phyloP scores from a whole-genome alignment of 2,113 vertebrate species.

The Gymnarchus niloticus region DNA sequence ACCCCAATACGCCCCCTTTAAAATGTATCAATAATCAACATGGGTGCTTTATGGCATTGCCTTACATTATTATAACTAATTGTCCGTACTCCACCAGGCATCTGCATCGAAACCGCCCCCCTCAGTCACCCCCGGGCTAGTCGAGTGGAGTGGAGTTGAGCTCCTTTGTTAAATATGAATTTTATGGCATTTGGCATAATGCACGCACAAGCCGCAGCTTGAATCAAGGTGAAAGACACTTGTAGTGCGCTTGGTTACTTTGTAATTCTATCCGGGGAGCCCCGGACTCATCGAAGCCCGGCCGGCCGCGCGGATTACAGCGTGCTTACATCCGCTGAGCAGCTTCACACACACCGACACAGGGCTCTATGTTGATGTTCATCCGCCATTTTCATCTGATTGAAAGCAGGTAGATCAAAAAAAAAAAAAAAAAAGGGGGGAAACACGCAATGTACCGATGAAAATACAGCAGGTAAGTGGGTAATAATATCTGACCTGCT shows the following conservation, averaged over 20 bases:
- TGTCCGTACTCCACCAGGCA: background rate
- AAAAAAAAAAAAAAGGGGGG: background rate
- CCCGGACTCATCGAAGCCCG: background rate
- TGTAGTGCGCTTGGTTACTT: background rate
- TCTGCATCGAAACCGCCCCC: background rate
- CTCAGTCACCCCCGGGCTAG: background rate
- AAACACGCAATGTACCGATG: slow-evolving; percentile 36
- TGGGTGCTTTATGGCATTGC: background rate
- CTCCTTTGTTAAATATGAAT: slow-evolving; percentile 15
- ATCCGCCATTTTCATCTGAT: slow-evolving; percentile 67
- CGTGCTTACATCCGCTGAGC: slow-evolving; percentile 34
- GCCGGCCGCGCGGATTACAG: slow-evolving; percentile 27
- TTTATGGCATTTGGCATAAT: background rate
- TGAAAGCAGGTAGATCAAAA: slow-evolving; percentile 55
- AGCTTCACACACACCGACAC: slow-evolving; percentile 40
- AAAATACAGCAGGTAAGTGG: slow-evolving; percentile 57
- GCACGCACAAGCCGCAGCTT: background rate
- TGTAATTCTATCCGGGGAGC: background rate
- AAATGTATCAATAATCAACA: background rate
- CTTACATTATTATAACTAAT: background rate
- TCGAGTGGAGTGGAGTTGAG: background rate
- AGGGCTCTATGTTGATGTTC: slow-evolving; percentile 45
- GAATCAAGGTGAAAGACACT: background rate
- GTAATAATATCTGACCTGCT: slow-evolving; percentile 23
- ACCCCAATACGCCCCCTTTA: background rate